Conservation (phyloP, 2,113 vertebrate genomes). For the Ploceus nigricollis region DNA sequence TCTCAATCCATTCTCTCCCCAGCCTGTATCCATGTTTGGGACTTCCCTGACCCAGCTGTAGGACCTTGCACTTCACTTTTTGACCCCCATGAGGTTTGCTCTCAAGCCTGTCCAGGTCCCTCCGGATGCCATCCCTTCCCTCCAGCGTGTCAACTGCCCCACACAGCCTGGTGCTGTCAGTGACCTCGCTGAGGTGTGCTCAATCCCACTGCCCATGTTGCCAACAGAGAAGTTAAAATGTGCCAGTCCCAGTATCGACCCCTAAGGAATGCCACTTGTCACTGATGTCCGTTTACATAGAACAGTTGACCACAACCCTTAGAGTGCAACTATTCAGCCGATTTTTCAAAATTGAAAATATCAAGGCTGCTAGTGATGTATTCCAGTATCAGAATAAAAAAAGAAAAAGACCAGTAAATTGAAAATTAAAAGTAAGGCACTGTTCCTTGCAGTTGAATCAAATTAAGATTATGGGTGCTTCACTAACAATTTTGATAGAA, state of each 20-base stretch:
- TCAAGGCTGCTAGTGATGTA: not conserved
- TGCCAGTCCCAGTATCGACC: accelerated
- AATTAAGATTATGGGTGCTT: not conserved
- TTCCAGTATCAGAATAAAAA: not conserved
- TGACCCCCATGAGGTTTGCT: not conserved
- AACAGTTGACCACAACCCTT: not conserved
- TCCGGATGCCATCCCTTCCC: not conserved
- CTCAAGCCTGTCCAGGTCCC: not conserved
- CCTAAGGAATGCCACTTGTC: not conserved
- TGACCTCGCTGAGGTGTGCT: not conserved
- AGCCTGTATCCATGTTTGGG: not conserved
- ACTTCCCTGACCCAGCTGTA: accelerated
- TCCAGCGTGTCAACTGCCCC: accelerated
- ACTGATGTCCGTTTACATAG: not conserved
- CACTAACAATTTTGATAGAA: not conserved
- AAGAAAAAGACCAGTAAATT: not conserved
- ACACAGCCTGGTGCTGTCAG: not conserved
- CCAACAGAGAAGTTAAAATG: not conserved
- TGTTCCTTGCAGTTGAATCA: not conserved
- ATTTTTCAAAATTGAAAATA: not conserved
- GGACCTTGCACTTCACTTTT: accelerated
- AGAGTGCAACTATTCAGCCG: not conserved
- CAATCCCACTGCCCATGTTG: accelerated
- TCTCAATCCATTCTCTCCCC: not conserved
- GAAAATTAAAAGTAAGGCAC: not conserved